Evolutionary conservation across 2,797 vertebrate genomes (phyloP).

Genomic region (Phrynocephalus guinanensis): DNA sequence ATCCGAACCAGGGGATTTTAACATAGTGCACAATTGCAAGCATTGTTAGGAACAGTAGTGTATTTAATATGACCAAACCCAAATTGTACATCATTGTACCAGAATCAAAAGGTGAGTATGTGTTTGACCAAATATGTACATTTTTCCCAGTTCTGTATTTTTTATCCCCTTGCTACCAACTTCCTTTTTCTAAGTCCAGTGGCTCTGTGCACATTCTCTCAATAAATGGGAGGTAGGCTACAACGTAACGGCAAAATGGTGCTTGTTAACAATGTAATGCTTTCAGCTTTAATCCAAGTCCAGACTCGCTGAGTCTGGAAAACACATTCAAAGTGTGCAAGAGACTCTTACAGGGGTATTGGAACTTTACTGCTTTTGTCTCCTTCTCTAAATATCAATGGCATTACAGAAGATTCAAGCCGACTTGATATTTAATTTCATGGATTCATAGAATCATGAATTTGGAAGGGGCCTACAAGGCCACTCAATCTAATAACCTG

Average conservation of each 20-base stretch:
- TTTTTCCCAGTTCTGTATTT: slow-evolving; percentile 3
- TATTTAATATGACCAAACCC: background rate
- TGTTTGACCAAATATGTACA: background rate
- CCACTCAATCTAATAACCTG: no score
- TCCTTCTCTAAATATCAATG: slow-evolving; percentile 80
- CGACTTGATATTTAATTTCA: slow-evolving; percentile 73
- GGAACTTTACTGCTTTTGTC: slow-evolving; percentile 62
- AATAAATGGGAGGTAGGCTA: background rate
- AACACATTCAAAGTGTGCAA: slow-evolving; percentile 14
- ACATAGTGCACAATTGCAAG: background rate
- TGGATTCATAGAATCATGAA: no score
- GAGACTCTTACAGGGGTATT: slow-evolving; percentile 74
- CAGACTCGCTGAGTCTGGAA: slow-evolving; percentile 41
- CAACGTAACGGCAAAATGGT: background rate
- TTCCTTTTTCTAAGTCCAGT: background rate
- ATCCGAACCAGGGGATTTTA: background rate
- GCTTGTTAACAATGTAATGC: background rate
- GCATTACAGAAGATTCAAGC: slow-evolving; percentile 78
- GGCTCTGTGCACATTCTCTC: background rate
- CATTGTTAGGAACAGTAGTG: background rate
- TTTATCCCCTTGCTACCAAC: background rate
- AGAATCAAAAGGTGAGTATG: background rate
- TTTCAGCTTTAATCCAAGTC: slow-evolving; percentile 4
- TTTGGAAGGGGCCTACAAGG: no score
- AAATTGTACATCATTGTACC: background rate